Base-by-base conservation (phyloP, 2,888 invertebrate species). In the Hecatera dysodea region DNA sequence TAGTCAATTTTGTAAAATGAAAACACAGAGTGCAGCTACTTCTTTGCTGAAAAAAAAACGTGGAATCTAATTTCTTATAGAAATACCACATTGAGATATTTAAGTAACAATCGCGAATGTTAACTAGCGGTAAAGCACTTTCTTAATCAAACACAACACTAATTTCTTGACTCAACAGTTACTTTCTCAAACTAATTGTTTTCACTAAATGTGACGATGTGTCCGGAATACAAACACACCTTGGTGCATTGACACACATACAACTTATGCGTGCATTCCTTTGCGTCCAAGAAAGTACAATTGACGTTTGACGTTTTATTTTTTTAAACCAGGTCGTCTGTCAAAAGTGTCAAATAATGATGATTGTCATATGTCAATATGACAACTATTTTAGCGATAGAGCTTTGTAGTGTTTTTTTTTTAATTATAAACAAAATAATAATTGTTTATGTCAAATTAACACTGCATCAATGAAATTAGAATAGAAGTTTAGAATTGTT, bases 231-330 rank as follows among this genome's bases (percentile, higher is more conserved):
- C 53, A 72, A 86, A 80, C 78, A 82, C 60, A 61, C 68, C 68
- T 72, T 62, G 62, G 78, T 87, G 86, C 86, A 83, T 75, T 85
- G 86, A 80, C 88, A 87, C 61, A 85, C 73, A 76, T 86, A 67
- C 27, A 56, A 39, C 56, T 48, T 71, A 62, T 53, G 77, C 64
- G 55, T 80, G 80, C 83, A 84, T 87, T 72, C 81, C 83, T 75
- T 63, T 78, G 86, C 84, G 83, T 84, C 59, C 57, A 75, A 50
- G 83, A 82, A 82, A 82, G 69, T 77, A 81, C 63, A 75, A 76
- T 67, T 78, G 74, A 73, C 68, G 63, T 64, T 60, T 70, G 77
- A 78, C 67, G 56, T 74, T 65, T 68, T 11, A 48, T 64, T 72
- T 72, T 68, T 67, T 72, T 68, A 65, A 79, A 79, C 64, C 57